These are phyloP conservation scores for Dryobota labecula DNA, from an alignment of 2,888 invertebrate genomes.

Conservation along the genomic window DNA sequence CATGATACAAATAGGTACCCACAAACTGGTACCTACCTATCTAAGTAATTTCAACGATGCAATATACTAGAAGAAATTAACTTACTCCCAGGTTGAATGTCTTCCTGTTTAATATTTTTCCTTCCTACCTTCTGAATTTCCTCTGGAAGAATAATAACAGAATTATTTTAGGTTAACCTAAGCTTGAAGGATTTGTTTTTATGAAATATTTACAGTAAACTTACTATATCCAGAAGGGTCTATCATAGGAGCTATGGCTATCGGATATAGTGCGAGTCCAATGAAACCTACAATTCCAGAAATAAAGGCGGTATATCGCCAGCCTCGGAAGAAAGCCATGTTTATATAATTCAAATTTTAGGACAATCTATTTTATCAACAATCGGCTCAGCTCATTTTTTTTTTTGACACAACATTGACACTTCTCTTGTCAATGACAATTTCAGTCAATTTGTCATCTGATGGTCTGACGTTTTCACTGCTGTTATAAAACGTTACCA, in stretches of 20 bases:
- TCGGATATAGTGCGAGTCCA: constrained; percentile 90
- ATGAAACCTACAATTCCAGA: constrained; percentile 90
- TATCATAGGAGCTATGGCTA: constrained; percentile 91
- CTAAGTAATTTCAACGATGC: background rate
- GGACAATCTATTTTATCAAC: constrained; percentile 34
- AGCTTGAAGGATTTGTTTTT: constrained; percentile 14
- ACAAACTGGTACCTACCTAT: constrained; percentile 80
- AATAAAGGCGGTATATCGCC: constrained; percentile 89
- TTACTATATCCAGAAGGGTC: constrained; percentile 92
- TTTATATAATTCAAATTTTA: constrained; percentile 46
- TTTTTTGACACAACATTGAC: constrained; percentile 13
- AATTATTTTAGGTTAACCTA: constrained; percentile 26
- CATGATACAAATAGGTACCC: background rate
- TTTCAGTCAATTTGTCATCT: constrained; percentile 4
- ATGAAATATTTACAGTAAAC: constrained; percentile 63
- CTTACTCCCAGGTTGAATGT: constrained; percentile 92
- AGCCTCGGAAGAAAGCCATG: constrained; percentile 81
- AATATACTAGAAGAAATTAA: background rate
- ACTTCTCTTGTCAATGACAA: background rate
- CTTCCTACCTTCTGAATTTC: constrained; percentile 88
- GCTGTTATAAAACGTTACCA: too few relatives aligned
- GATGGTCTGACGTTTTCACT: background rate
- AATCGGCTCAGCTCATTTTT: constrained; percentile 6
- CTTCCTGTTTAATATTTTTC: constrained; percentile 89
- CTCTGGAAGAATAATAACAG: constrained; percentile 80